Base-by-base conservation (phyloP, 2,888 invertebrate species). In the Cryptocheilus praepositus region DNA sequence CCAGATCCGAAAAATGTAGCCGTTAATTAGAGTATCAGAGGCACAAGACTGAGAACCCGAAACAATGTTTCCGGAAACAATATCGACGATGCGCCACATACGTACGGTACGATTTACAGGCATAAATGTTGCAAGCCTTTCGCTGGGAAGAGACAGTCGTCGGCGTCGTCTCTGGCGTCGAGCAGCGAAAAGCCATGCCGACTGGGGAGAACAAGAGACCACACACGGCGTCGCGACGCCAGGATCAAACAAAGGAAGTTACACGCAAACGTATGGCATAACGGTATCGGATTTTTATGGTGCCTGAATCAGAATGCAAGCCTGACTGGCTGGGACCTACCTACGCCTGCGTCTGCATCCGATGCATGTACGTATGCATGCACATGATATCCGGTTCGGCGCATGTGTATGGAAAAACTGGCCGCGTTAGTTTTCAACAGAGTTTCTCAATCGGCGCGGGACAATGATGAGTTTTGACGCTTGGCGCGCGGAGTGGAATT, bases 211-310 rank as follows among this genome's bases (percentile, higher is more conserved):
- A 59, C 44, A 19, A 36, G n/a, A 59, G 16, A 60, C 21, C 43
- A 15, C 49, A n/a, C 49, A 28, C 55, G 28, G 43, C n/a, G 19
- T 21, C 36, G 25, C 28, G 57, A 55, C 49, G 53, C 28, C 54
- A 13, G 68, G 66, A 71, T 73, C 67, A 61, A 70, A 77, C 67
- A 68, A 71, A 71, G 71, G 64, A 76, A 73, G 72, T 75, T 73
- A 66, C 67, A 73, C 65, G 71, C 58, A 66, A 73, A 71, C 64
- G 75, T 70, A 67, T 65, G 67, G 67, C 73, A 74, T 65, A 70
- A 79, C 64, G 62, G 64, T 71, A 76, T 78, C 76, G 70, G 70
- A 70, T 76, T 76, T 78, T 46, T 70, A 70, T 54, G 64, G 63
- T 52, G 61, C 57, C 59, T 61, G 68, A 62, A 79, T 79, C 73